Base-by-base conservation (phyloP, 2,797 vertebrate genomes). In the Manis javanica region DNA sequence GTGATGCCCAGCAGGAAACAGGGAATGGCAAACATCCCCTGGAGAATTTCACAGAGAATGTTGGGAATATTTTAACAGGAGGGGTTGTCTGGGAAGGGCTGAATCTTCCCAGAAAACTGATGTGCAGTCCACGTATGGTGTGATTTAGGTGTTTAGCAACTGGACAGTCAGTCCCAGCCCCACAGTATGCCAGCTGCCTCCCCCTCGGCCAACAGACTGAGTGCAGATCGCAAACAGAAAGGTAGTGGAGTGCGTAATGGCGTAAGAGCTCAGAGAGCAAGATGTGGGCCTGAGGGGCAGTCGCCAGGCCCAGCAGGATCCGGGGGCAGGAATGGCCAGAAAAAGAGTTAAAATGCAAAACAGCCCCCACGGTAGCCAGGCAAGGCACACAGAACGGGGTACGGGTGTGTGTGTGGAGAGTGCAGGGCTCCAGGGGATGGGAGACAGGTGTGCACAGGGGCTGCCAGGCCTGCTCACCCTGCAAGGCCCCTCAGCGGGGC, bases 81-180 rank as follows among this genome's bases (percentile, higher is more conserved):
- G 95, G 19, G 39, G 46, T 23, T 53, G 72, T 53, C 23, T 26
- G 46, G 79, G 37, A 74, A 66, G 37, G 49, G 11, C 23, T 13
- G 18, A 37, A 37, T 23, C 29, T 78, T 61, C 51, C 23, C 3
- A 4, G 34, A 18, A 24, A 29, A 61, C 5, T 8, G 2, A 15
- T 12, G n/a, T 2, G 12, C n/a, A 4, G n/a, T 13, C 4, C 19
- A 15, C 0, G 2, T 16, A 16, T 37, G 21, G 14, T 15, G 63
- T 14, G 8, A 18, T 26, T 46, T 3, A 6, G 29, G 61, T 61
- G 51, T 61, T 51, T 10, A 31, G 2, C 1, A 12, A 24, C 83
- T 42, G 0, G 31, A 19, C 26, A 24, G 13, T 2, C n/a, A 24
- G 24, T 77, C 26, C 15, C 3, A 46, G 9, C 0, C 0, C n/a